A percentile compares a stretch with the other conserved stretches of the same genome.
These are phyloP conservation scores for Zaprionus capensis DNA, from an alignment of 1,140 invertebrate species.

Conservation along the genomic window DNA sequence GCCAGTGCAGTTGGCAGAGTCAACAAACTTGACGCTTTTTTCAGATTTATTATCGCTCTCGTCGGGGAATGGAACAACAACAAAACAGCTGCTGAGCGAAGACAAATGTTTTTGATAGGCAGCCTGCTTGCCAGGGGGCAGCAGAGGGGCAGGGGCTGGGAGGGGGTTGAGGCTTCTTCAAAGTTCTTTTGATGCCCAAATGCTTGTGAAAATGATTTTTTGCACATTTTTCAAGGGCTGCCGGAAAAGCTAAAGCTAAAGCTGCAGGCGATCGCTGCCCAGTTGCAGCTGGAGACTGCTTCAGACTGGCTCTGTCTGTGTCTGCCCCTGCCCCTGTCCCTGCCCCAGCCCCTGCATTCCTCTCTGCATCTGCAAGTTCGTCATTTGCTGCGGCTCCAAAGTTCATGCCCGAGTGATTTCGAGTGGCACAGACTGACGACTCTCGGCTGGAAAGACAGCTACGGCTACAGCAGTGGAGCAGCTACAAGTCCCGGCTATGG, in stretches of 20 bases:
- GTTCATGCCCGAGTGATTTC: constrained; percentile 79
- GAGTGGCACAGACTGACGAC: constrained; percentile 42
- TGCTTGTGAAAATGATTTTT: constrained; percentile 61
- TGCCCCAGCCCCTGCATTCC: not conserved
- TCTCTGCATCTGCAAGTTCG: not conserved
- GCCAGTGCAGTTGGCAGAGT: constrained; percentile 21
- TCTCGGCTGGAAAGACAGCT: constrained; percentile 11
- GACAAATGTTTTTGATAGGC: constrained; percentile 32
- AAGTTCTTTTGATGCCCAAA: constrained; percentile 28
- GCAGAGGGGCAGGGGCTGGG: not conserved
- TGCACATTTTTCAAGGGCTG: constrained; percentile 55
- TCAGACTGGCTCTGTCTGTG: constrained; percentile 35
- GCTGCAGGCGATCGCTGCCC: constrained; percentile 39
- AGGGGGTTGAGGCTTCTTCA: not conserved
- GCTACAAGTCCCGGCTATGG: constrained; percentile 34
- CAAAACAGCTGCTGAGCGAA: constrained; percentile 43
- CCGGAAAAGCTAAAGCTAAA: constrained; percentile 36
- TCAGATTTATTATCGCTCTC: constrained; percentile 51
- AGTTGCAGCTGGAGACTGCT: constrained; percentile 30
- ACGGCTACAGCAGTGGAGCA: constrained; percentile 24
- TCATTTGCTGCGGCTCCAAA: constrained; percentile 41
- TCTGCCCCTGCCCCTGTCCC: not conserved
- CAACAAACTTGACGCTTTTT: constrained; percentile 36
- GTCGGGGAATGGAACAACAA: constrained; percentile 27
- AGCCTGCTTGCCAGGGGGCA: not conserved